Base-by-base conservation (phyloP, 2,888 invertebrate species). In the Caenorhabditis sp. region DNA sequence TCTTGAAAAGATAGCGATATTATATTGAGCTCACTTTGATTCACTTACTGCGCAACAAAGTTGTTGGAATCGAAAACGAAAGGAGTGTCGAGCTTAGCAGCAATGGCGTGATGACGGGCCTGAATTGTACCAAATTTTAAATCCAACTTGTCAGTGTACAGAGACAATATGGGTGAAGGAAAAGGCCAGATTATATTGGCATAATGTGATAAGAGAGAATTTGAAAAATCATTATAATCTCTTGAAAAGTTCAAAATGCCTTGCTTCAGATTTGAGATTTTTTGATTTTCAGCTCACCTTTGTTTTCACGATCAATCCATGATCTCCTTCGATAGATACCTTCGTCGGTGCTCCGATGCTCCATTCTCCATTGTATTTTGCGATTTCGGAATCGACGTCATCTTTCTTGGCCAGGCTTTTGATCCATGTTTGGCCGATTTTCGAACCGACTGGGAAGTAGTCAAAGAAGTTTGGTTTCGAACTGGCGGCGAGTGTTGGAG, bases 331-430 rank as follows among this genome's bases (percentile, higher is more conserved):
- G 90, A 97, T 94, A 16, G 95, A 95, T 91, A 95, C 95, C 87
- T 95, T 95, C 80, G 94, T 94, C 0, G 97, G 95, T 49, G 95
- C 93, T 93, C 96, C 96, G 6, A 96, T 93, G 89, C 94, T 93
- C 94, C 95, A 95, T 89, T 93, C 92, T 77, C 95, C 98, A 93
- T 98, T 96, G 93, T 98, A 98, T 93, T 97, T 97, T 14, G 97
- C 95, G 81, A 97, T 95, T 85, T 95, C 95, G 84, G 96, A 97
- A 88, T 97, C 96, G 26, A 94, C 94, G 64, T 93, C 94, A 87
- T 96, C 96, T 93, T 98, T 98, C 93, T 96, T 97, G 0, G 98
- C 96, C 92, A 96, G 94, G 0, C 98, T 98, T 87, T 95, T 94
- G 0, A 96, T 94, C 98, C 98, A 98, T 66, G 94, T 93, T 90